Evolutionary conservation across 2,797 vertebrate genomes (phyloP), one percentile per base, ranked within the genome.

Genomic region (Nannoperca obscura): DNA sequence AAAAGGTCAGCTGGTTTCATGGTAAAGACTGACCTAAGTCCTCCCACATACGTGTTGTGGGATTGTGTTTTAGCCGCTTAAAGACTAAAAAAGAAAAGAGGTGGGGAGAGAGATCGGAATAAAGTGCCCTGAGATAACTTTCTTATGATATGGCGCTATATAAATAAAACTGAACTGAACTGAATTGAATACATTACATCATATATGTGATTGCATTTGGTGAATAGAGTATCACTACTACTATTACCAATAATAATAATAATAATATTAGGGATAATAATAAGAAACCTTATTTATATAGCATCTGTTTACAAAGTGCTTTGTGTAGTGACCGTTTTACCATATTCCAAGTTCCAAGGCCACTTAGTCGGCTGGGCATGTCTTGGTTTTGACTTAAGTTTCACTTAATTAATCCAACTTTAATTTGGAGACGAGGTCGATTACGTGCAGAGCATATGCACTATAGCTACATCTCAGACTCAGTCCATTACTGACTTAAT

Each of bases 1-100:
- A 74, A 67, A 71, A 53, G 62, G 32, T 27, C 30, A 60, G 42
- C 32, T 58, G 81, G 5, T 73, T 79, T 59, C 30, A 63, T 64
- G 17, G 44, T 64, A 58, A 69, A 38, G 58, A 34, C 53, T 66
- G 62, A 81, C 10, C 47, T 53, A 12, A 22, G 70, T 78, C 55
- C 63, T 69, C 24, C 42, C 38, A 74, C 64, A 36, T 49, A 19
- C 30, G 7, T 50, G 52, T 38, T 13, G 61, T 67, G 19, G 53
- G 34, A 59, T 47, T 42, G 13, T 58, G 42, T 71, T 72, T 60
- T 7, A 66, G 19, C 54, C 5, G 44, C 12, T 32, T n/a, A 19
- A 32, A 40, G 22, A 42, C 34, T 13, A 55, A 52, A 70, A 59
- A 68, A 59, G 15, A 54, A 66, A 53, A 61, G 17, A 49, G 27